These are phyloP conservation scores for Alligator sinensis DNA, from an alignment of 2,113 vertebrate genomes.

Conservation along the genomic window DNA sequence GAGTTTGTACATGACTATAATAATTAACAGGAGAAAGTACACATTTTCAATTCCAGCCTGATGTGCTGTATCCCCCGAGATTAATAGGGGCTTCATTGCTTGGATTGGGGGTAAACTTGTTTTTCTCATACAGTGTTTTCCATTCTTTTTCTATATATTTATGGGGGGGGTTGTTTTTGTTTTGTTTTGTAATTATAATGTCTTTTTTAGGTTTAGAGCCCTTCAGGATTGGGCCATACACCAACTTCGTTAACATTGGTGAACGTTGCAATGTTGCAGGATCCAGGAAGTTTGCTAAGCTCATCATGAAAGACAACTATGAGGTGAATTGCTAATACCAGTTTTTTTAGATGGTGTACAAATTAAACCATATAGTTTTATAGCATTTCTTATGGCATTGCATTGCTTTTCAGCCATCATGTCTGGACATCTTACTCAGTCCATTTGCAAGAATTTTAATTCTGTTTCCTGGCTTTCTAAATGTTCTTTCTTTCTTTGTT, in stretches of 20 bases:
- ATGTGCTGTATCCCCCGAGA: background rate
- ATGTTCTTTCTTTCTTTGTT: background rate
- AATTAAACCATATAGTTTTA: background rate
- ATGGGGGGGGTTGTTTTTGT: no score
- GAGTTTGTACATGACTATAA: background rate
- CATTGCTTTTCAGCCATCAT: background rate
- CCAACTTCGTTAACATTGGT: slow-evolving; percentile 98
- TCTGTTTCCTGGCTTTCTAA: background rate
- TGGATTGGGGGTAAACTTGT: background rate
- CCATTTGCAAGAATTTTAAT: no score
- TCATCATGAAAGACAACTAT: slow-evolving; percentile 93
- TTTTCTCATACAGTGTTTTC: background rate
- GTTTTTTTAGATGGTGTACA: background rate
- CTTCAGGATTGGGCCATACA: slow-evolving; percentile 93
- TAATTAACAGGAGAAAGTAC: background rate
- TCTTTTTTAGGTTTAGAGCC: slow-evolving; percentile 90
- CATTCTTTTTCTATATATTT: background rate
- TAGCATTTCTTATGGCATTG: background rate
- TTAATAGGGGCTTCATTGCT: background rate
- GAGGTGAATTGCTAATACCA: slow-evolving; percentile 82
- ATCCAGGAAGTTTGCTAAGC: slow-evolving; percentile 93
- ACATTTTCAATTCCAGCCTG: background rate
- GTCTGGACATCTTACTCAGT: background rate
- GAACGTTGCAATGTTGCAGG: slow-evolving; percentile 98
- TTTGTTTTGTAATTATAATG: background rate